Evolutionary conservation across 53 echinoderm and acorn worm species (phyloP).

Genomic region (Crossaster papposus): DNA sequence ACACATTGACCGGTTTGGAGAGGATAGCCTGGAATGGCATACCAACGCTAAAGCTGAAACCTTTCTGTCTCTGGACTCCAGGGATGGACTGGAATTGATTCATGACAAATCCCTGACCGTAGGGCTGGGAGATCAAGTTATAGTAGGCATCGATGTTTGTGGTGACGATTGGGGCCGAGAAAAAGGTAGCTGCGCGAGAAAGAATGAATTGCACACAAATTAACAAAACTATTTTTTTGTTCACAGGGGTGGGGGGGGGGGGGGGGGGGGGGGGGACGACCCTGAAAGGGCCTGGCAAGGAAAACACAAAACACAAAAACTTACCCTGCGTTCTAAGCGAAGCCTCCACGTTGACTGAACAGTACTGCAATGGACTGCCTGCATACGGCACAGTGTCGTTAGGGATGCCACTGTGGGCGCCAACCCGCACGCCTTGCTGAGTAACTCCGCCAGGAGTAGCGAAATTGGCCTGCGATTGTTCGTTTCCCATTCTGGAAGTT

Average conservation of each 20-base stretch:
- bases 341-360: constrained; percentile 61
- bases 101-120: constrained; percentile 68
- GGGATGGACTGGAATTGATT: constrained; percentile 81
- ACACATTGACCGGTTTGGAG: constrained; percentile 60
- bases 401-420: constrained; percentile 60
- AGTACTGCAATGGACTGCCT: constrained; percentile 62
- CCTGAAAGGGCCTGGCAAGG: too few species aligned
- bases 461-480: neutral
- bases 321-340: constrained; percentile 56
- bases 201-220: too few species aligned
- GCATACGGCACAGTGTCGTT: constrained; percentile 64
- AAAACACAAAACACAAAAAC: too few species aligned
- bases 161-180: constrained; percentile 52
- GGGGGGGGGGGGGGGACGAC: too few species aligned
- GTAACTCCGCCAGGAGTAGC: constrained; percentile 4
- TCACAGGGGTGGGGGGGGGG: too few species aligned
- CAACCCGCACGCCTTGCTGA: constrained; percentile 16
- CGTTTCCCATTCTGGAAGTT: neutral
- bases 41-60: constrained; percentile 42
- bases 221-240: too few species aligned
- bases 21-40: constrained; percentile 74
- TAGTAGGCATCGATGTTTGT: constrained; percentile 81
- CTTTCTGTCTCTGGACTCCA: constrained; percentile 61
- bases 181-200: constrained; percentile 31
- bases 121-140: constrained; percentile 56